Base-by-base conservation (phyloP, 2,888 invertebrate genomes). In the Rotaria magnacalcarata region DNA sequence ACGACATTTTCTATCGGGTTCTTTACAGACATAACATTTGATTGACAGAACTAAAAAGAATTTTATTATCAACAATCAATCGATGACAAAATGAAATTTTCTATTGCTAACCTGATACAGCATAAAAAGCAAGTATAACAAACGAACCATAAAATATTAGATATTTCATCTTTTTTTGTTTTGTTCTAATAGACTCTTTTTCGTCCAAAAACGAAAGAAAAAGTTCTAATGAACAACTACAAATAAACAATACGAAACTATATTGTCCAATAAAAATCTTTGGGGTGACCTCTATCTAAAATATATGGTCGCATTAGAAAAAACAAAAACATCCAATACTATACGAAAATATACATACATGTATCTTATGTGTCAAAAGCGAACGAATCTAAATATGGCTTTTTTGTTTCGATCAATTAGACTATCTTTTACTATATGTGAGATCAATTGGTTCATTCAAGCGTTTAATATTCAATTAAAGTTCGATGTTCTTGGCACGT, bases 21-120 rank as follows among this genome's bases (percentile, higher is more conserved):
- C 85, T 85, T 85, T 85, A 60, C 87, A 87, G 3, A 85, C 85
- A 85, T 87, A 87, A 60, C 87, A 87, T 84, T 87, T 87, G 16
- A 87, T 87, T 74, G 87, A 86, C 50, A 86, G 41, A 52, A 86
- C 86, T 86, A 75, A 41, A 56, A 47, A 84, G 50, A 5, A 1
- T 24, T 34, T 34, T 34, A 34, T 34, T 34, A 34, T 34, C 34
- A 84, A 24, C 19, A 47, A 24, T 4, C 34, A 27, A 47, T 84
- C 4, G 5, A 52, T 84, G 5, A 5, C 5, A 21, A 4, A 75
- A 41, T 75, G 16, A 21, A 75, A 19, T 43, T 7, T 4, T 41
- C 5, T 43, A 75, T 19, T 6, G 21, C 84, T 14, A 0, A 58
- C 84, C 56, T 52, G 84, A 84, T 54, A 60, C 54, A 34, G 54